Percentiles rank a stretch among this genome's conserved stretches.
phyloP scores from a whole-genome alignment of 2,797 vertebrate species.

The Aphelocoma californica region DNA sequence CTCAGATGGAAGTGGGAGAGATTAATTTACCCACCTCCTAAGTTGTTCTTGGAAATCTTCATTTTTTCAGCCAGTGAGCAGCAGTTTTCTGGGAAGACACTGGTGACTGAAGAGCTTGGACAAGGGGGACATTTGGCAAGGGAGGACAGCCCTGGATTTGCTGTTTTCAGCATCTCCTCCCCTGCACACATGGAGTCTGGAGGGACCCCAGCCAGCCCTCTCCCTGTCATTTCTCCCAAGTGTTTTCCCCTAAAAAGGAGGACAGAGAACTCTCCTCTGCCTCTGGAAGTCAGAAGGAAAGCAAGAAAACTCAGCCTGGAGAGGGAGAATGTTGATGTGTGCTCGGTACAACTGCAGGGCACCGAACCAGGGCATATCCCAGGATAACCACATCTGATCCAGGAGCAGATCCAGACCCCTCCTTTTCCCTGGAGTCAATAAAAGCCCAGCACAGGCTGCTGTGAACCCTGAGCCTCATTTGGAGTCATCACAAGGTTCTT shows the following conservation, averaged over 20 bases:
- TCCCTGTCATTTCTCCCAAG: background rate
- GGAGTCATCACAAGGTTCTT: background rate
- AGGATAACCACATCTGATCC: accelerated
- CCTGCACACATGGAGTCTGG: background rate
- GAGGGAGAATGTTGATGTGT: accelerated
- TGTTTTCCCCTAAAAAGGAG: background rate
- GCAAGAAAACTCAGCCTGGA: background rate
- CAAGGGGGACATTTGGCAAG: background rate
- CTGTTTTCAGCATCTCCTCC: background rate
- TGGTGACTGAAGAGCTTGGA: background rate
- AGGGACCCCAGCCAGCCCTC: background rate
- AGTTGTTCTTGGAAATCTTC: background rate
- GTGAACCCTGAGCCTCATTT: background rate
- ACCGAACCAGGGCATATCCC: background rate
- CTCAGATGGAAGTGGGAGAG: slow-evolving; percentile 68
- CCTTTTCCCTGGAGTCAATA: background rate
- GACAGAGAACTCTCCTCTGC: background rate
- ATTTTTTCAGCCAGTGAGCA: background rate
- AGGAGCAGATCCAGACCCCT: background rate
- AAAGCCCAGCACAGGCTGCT: background rate
- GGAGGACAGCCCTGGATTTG: background rate
- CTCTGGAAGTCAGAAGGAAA: background rate
- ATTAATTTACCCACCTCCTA: slow-evolving; percentile 67
- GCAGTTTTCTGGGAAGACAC: background rate
- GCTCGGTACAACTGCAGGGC: background rate